Evolutionary conservation across 2,888 invertebrate genomes (phyloP).

Genomic region (Geotrupes spiniger): DNA sequence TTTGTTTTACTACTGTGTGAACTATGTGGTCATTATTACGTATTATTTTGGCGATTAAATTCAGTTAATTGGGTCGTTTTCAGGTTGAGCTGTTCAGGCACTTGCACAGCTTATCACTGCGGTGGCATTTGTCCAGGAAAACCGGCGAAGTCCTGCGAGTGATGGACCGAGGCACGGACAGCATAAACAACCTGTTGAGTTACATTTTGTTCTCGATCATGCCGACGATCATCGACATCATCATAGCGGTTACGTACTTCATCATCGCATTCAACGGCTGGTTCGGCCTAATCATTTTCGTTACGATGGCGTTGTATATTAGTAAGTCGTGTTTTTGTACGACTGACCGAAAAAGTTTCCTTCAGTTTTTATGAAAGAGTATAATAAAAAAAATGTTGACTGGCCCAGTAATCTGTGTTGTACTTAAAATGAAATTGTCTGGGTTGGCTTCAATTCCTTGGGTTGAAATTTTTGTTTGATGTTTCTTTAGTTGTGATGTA

Average conservation of each 20-base stretch:
- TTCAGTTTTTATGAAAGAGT: no score
- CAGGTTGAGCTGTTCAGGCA: constrained; percentile 82
- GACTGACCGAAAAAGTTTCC: no score
- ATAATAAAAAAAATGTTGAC: no score
- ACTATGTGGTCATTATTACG: background rate
- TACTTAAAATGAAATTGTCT: no score
- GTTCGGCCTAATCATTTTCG: constrained; percentile 93
- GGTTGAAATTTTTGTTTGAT: no score
- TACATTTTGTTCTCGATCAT: constrained; percentile 90
- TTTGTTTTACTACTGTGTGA: constrained; percentile 35
- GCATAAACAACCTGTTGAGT: constrained; percentile 89
- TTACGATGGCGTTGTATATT: constrained; percentile 90
- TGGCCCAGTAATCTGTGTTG: no score
- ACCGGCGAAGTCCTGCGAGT: constrained; percentile 95
- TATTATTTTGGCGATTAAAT: constrained; percentile 7
- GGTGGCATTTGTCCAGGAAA: constrained; percentile 93
- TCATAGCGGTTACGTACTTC: constrained; percentile 89
- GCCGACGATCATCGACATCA: constrained; percentile 89
- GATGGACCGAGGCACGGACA: constrained; percentile 97
- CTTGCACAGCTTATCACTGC: constrained; percentile 83
- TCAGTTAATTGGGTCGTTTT: constrained; percentile 14
- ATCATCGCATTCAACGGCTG: constrained; percentile 83
- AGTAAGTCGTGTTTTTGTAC: constrained; percentile 60
- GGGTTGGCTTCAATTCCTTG: no score
- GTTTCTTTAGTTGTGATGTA: constrained; percentile 5